Percentiles rank a stretch among this genome's conserved stretches.
Conservation (phyloP, 2,888 invertebrate species). For the Malachius bipustulatus region DNA sequence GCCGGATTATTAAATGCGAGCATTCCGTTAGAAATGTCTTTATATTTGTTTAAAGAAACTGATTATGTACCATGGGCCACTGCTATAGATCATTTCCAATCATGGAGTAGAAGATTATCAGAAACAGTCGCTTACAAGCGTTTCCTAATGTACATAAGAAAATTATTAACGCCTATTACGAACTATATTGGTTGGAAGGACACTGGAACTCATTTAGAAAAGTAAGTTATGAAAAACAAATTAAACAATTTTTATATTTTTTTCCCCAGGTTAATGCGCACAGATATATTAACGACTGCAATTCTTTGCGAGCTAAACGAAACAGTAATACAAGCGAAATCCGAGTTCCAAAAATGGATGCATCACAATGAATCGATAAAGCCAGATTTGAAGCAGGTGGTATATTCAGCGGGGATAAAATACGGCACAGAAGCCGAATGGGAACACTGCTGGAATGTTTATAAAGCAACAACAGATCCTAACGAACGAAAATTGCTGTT, state of each 20-base stretch:
- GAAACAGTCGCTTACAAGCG: constrained; percentile 58
- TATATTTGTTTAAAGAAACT: constrained; percentile 54
- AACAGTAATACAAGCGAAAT: constrained; percentile 56
- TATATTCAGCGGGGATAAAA: constrained; percentile 55
- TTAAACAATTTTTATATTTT: constrained; percentile 5
- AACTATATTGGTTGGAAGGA: constrained; percentile 52
- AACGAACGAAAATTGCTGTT: constrained; percentile 62
- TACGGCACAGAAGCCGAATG: constrained; percentile 60
- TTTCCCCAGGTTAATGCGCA: constrained; percentile 55
- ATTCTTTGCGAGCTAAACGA: constrained; percentile 58
- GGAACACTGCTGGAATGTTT: constrained; percentile 64
- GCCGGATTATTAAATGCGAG: constrained; percentile 52
- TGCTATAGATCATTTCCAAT: constrained; percentile 60
- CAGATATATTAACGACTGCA: constrained; percentile 58
- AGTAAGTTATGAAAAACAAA: constrained; percentile 43
- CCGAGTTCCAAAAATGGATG: constrained; percentile 62
- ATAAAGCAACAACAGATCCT: constrained; percentile 51
- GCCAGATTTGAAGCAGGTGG: constrained; percentile 62
- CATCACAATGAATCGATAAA: constrained; percentile 50
- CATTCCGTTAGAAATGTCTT: constrained; percentile 51
- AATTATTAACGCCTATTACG: constrained; percentile 46
- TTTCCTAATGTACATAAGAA: constrained; percentile 48
- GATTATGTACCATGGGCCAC: constrained; percentile 81
- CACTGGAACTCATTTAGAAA: constrained; percentile 49
- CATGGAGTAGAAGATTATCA: constrained; percentile 60